Conservation (phyloP, 2,797 vertebrate species). For the Poeciliopsis turneri region DNA sequence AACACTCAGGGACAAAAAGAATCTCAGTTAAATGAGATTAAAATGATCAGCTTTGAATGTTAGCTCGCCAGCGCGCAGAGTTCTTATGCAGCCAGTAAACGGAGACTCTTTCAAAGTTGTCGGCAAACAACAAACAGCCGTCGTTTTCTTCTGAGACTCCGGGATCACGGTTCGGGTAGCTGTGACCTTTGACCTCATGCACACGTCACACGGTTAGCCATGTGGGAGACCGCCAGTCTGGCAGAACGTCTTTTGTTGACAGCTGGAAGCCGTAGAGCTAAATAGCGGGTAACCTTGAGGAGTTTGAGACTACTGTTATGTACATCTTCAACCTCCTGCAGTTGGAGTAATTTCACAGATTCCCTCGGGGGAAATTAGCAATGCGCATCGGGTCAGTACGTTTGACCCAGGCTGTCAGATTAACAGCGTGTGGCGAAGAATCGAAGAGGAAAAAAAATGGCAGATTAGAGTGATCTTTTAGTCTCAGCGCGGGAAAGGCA, state of each 20-base stretch:
- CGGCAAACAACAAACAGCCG: constrained; percentile 3
- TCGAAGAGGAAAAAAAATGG: constrained; percentile 43
- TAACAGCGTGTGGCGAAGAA: constrained; percentile 64
- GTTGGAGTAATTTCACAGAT: constrained; percentile 70
- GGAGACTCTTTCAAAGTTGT: neutral
- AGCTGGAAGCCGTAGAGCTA: constrained; percentile 59
- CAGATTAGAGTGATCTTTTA: constrained; percentile 59
- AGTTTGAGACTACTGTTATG: constrained; percentile 56
- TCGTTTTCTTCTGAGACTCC: constrained; percentile 11
- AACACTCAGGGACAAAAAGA: neutral
- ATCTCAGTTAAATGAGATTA: neutral
- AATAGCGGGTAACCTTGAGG: constrained; percentile 66
- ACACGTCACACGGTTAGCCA: neutral
- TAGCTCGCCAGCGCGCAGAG: neutral
- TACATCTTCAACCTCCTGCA: constrained; percentile 56
- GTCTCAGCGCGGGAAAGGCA: constrained; percentile 27
- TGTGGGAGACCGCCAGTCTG: constrained; percentile 19
- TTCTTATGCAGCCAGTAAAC: neutral
- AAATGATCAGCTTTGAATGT: neutral
- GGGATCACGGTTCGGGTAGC: constrained; percentile 3
- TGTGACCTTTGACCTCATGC: constrained; percentile 8
- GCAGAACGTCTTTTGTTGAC: constrained; percentile 52
- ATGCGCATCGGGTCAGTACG: constrained; percentile 53
- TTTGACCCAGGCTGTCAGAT: constrained; percentile 71
- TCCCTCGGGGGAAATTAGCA: constrained; percentile 63